Percentiles rank a stretch among this genome's conserved stretches.
Conservation (phyloP, 2,113 vertebrate genomes). For the Megaceryle maxima region DNA sequence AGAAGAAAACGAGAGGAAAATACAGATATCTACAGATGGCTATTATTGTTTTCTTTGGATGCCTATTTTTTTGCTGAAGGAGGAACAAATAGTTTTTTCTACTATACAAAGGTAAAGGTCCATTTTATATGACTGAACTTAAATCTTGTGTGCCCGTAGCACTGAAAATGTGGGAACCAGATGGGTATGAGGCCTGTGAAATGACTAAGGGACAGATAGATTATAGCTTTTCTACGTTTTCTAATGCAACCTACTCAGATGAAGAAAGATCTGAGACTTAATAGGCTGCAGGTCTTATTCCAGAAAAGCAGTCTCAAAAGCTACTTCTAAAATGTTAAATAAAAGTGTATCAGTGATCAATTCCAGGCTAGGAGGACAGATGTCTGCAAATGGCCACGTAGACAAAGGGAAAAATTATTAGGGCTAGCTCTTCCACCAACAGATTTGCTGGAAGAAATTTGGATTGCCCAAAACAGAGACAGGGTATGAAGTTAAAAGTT, state of each 20-base stretch:
- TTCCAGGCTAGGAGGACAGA: neutral
- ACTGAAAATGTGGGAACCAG: neutral
- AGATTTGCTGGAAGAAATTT: neutral
- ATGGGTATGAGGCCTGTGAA: neutral
- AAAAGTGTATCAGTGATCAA: neutral
- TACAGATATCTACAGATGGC: neutral
- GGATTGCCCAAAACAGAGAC: neutral
- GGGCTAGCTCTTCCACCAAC: neutral
- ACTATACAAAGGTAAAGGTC: neutral
- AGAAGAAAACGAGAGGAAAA: neutral
- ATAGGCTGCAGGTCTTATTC: neutral
- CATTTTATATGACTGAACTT: neutral
- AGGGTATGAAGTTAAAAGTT: neutral
- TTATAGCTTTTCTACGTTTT: neutral
- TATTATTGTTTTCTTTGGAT: neutral
- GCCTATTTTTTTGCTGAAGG: neutral
- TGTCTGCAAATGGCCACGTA: neutral
- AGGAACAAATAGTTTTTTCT: neutral
- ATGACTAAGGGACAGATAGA: neutral
- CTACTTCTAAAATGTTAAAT: neutral
- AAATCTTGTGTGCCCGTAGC: neutral
- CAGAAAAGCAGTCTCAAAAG: neutral
- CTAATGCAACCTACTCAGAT: neutral
- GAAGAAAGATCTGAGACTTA: neutral
- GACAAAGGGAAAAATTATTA: neutral